Base-by-base conservation (phyloP, 1,140 invertebrate species). In the Pseudomyrmex cubaensis region DNA sequence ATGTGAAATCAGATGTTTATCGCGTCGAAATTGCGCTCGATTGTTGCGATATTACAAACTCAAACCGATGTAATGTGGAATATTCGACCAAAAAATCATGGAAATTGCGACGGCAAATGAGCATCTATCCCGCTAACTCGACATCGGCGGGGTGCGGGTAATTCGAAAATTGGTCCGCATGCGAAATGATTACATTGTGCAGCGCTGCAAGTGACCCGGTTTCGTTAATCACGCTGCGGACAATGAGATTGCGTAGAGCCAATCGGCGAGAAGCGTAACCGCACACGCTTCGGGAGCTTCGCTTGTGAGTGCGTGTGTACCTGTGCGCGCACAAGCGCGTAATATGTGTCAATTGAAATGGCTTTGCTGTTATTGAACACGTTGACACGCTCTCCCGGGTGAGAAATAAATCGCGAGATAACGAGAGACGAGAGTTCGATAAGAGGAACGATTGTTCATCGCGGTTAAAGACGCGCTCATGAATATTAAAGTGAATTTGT, bases 141-240 rank as follows among this genome's bases (percentile, higher is more conserved):
- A 17, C 35, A 67, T 50, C 15, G 46, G 52, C 69, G 85, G 12
- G 56, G 64, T 85, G 84, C 85, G 73, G 84, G 82, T 82, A 82
- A 70, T 64, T 88, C 83, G 86, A 87, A 89, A 89, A 91, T 91
- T 91, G 88, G 85, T 89, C 89, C 90, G 86, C 89, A 89, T 85
- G 83, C 84, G 80, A 82, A 88, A 91, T 83, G 86, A 91, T 91
- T 90, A 83, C 85, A 90, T 85, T 86, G 89, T 85, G 87, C 85
- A 85, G 87, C 85, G 64, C 85, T 87, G 87, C 86, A 76, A 91
- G 84, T 91, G 90, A 91, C 90, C 90, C 82, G 87, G 84, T 90
- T 91, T 90, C 82, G 80, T 80, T 91, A 91, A 91, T 91, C 90
- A 89, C 84, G 82, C 84, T 64, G 87, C 83, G 88, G 86, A 91